phyloP scores from a whole-genome alignment of 1,140 invertebrate species.

The Procambarus clarkii region DNA sequence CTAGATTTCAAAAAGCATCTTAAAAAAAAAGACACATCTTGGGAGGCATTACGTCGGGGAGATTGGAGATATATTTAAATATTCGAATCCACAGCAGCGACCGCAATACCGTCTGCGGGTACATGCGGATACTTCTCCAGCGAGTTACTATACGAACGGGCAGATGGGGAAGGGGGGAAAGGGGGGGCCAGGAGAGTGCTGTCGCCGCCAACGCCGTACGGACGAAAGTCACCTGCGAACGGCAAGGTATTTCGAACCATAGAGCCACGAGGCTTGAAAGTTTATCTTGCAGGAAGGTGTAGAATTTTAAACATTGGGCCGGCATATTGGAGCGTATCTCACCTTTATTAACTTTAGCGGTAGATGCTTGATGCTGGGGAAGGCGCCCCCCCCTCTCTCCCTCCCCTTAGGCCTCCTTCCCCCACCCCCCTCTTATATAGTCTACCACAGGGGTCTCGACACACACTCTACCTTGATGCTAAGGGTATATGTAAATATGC shows the following conservation, averaged over 20 bases:
- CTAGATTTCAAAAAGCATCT: neutral
- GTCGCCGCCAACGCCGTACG: slow-evolving; percentile 4
- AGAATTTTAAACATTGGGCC: slow-evolving; percentile 56
- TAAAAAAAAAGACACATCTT: neutral
- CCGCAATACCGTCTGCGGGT: slow-evolving; percentile 26
- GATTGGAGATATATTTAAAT: slow-evolving; percentile 22
- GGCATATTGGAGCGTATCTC: slow-evolving; percentile 58
- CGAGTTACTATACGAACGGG: slow-evolving; percentile 35
- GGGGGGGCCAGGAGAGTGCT: slow-evolving; percentile 30
- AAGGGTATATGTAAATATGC: no score
- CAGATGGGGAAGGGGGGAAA: no score
- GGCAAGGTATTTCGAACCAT: slow-evolving; percentile 28
- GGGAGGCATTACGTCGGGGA: slow-evolving; percentile 21
- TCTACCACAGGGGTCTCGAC: no score
- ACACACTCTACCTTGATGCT: no score
- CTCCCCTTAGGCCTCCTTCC: neutral
- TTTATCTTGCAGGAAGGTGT: slow-evolving; percentile 48
- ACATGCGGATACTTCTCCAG: slow-evolving; percentile 22
- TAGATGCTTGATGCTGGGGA: slow-evolving; percentile 44
- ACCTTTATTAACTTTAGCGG: slow-evolving; percentile 59
- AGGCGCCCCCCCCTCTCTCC: neutral
- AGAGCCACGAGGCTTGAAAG: neutral
- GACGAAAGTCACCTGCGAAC: slow-evolving; percentile 36
- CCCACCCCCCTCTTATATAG: neutral
- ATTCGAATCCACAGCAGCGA: slow-evolving; percentile 45